Base-by-base conservation (phyloP, 2,797 vertebrate species). In the Enteromius anoplus region DNA sequence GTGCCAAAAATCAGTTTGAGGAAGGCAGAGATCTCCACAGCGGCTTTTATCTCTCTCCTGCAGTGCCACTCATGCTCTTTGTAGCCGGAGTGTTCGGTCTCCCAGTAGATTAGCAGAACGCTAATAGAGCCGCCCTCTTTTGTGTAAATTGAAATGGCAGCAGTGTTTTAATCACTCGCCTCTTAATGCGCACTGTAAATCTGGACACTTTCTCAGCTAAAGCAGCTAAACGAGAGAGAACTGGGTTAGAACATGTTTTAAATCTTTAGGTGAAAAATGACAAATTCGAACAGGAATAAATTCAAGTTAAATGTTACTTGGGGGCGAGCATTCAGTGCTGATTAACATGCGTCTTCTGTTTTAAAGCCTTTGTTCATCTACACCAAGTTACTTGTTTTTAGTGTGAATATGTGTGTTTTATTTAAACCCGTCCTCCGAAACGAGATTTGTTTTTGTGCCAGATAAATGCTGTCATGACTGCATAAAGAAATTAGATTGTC, bases 71-170 rank as follows among this genome's bases (percentile, higher is more conserved):
- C 66, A 1, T 73, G 66, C 70, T 70, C 85, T 78, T 82, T 86
- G 85, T 81, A 72, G 84, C 82, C 55, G 32, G 78, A 78, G 80
- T 81, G 73, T 75, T 26, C 51, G 60, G 69, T 17, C 73, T 82
- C 83, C 69, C 83, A 65, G 77, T 86, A 86, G 85, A 88, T 88
- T 85, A 88, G 70, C 83, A 37, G 78, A 53, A 69, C 32, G 47
- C 83, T 86, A 86, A 85, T 85, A 88, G 81, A 86, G 78, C 69
- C 42, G 78, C 78, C 62, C 58, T 75, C 78, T 78, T 86, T 88
- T 81, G 72, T 86, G 64, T 81, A 76, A 37, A 49, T 72, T 85
- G 83, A 85, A 81, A 80, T 80, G 60, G 15, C 42, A 21, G 80
- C 71, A 71, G 68, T 80, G 79, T 88, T 86, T 87, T 85, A 86